A percentile compares a stretch with the other conserved stretches of the same genome.
phyloP scores from a whole-genome alignment of 1,140 invertebrate genomes.

The Arctopsyche grandis region DNA sequence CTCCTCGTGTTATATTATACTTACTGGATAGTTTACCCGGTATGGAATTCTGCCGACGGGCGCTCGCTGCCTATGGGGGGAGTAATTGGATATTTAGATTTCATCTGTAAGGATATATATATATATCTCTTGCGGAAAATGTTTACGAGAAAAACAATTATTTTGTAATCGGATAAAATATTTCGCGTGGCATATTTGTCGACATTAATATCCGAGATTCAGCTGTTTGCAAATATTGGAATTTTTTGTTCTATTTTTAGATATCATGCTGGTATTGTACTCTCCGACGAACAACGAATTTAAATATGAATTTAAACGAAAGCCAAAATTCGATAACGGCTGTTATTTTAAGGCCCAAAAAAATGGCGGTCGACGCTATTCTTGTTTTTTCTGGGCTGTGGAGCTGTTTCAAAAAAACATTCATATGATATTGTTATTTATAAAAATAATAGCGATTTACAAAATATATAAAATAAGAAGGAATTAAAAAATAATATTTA shows the following conservation, averaged over 20 bases:
- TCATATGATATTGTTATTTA: no score
- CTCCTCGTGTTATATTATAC: neutral
- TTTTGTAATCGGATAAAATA: neutral
- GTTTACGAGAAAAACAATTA: neutral
- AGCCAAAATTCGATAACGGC: no score
- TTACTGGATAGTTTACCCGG: neutral
- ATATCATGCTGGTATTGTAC: no score
- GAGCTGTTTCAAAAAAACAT: no score
- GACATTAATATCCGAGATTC: neutral
- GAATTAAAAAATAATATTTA: no score
- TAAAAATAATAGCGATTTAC: no score
- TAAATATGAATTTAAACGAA: no score
- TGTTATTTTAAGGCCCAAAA: no score
- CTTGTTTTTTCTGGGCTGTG: no score
- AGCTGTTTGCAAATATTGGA: neutral
- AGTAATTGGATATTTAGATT: slow-evolving; percentile 7
- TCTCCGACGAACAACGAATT: no score
- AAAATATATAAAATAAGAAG: no score
- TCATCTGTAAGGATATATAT: neutral
- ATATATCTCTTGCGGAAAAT: neutral
- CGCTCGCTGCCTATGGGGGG: neutral
- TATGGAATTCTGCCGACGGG: neutral
- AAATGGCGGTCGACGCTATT: no score
- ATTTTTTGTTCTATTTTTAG: neutral
- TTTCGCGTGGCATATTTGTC: neutral